Percentiles rank a stretch among this genome's conserved stretches.
These are phyloP conservation scores for Gadus macrocephalus DNA, from an alignment of 2,113 vertebrate species.

Conservation along the genomic window DNA sequence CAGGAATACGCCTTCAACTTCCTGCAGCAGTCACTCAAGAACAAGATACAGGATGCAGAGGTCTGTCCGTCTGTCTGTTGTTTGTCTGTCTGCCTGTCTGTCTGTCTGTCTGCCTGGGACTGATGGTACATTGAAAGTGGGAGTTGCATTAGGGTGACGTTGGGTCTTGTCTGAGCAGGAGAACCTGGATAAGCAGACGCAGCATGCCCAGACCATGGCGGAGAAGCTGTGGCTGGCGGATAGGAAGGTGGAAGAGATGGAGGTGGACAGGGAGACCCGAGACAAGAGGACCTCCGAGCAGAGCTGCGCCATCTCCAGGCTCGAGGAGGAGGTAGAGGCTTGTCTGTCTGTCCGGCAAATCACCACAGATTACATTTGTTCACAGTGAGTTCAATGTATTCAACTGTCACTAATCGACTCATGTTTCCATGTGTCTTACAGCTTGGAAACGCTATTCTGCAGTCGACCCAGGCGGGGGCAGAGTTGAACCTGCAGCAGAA, in stretches of 20 bases:
- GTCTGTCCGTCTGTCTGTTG: constrained; percentile 35
- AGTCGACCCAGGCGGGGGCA: constrained; percentile 27
- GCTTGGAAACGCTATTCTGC: constrained; percentile 60
- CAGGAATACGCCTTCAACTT: constrained; percentile 77
- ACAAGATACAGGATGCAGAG: constrained; percentile 72
- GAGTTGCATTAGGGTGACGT: too few relatives aligned
- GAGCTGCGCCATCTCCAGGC: constrained; percentile 45
- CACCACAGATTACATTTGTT: too few relatives aligned
- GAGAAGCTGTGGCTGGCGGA: constrained; percentile 75
- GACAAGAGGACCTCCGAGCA: constrained; percentile 63
- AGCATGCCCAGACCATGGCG: constrained; percentile 51
- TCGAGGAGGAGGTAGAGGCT: constrained; percentile 67
- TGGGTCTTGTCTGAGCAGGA: constrained; percentile 54
- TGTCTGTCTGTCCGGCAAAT: too few relatives aligned
- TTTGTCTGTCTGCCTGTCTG: neutral
- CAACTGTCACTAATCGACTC: neutral
- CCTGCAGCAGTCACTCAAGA: constrained; percentile 73
- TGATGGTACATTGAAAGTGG: too few relatives aligned
- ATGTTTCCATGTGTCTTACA: constrained; percentile 31
- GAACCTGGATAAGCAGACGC: constrained; percentile 69
- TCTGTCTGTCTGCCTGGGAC: neutral
- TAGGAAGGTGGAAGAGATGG: constrained; percentile 66
- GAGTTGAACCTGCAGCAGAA: constrained; percentile 70
- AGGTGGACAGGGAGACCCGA: constrained; percentile 50
- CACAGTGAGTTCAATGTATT: neutral